Evolutionary conservation across 2,797 vertebrate genomes (phyloP).

Genomic region (Enteromius treurensis): DNA sequence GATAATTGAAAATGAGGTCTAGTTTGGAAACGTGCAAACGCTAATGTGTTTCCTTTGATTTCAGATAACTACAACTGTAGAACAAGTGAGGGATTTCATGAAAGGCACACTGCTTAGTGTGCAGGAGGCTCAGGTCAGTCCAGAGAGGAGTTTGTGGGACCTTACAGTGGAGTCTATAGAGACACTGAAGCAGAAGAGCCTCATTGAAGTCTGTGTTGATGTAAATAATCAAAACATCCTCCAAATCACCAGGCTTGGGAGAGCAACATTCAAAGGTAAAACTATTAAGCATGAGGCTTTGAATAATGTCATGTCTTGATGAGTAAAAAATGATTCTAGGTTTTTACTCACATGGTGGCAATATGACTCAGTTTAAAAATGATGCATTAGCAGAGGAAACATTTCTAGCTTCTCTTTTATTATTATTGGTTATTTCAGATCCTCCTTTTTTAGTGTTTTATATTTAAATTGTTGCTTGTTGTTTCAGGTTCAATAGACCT

Average conservation of each 20-base stretch:
- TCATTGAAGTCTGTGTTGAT: conserved; percentile 69
- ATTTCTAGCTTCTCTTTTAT: background rate
- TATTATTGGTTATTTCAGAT: background rate
- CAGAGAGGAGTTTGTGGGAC: conserved; percentile 79
- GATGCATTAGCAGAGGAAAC: background rate
- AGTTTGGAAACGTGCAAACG: background rate
- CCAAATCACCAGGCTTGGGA: conserved; percentile 85
- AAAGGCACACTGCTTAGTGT: conserved; percentile 83
- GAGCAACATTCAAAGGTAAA: conserved; percentile 90
- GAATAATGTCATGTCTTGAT: background rate
- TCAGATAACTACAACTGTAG: conserved; percentile 81
- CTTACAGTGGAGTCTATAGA: conserved; percentile 73
- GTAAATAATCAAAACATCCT: conserved; percentile 62
- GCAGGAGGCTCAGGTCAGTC: conserved; percentile 80
- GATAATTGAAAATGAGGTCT: background rate
- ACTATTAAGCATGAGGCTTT: background rate
- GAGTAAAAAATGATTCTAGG: background rate
- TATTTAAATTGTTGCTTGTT: conserved; percentile 21
- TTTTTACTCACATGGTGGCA: background rate
- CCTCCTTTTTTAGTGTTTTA: conserved; percentile 1
- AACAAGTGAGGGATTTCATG: conserved; percentile 82
- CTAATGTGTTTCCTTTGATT: background rate
- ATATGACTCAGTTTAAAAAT: background rate
- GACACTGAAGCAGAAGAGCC: conserved; percentile 80
- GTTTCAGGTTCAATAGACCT: conserved; percentile 89